Evolutionary conservation across 30 jellyfish, hydroid and myxozoan genomes (phyloP), one percentile per base, ranked within the genome.

Genomic region (Phacellophora camtschatica): DNA sequence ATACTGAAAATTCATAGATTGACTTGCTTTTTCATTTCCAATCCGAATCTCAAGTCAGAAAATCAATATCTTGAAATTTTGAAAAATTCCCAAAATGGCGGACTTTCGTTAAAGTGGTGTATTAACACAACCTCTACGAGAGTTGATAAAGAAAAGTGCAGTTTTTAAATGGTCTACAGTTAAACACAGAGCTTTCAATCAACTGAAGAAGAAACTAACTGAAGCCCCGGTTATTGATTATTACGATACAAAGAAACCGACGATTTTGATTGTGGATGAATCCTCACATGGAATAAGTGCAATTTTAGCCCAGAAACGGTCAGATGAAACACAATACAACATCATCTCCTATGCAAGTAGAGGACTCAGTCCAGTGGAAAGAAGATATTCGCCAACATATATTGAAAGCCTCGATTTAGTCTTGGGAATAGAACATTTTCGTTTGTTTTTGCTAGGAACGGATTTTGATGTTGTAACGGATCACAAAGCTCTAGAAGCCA

Each of bases 401-500:
- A 41, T 7, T 16, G 83, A 69, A 69, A 41, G 83, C 8, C 83
- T 69, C 28, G 16, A 49, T 41, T 30, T 41, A n/a, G 74, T 69
- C n/a, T 69, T 71, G 74, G 74, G 83, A 4, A 48, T 69, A 36
- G 70, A 69, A 25, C 74, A 37, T 41, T 69, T 69, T 41, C 7
- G 83, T 6, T 27, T 34, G 6, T 35, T 69, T 25, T 32, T 69
- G 28, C 9, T 69, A 2, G 83, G 83, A 24, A 4, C 74, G 2
- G 83, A 69, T 19, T 69, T 69, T 69, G 83, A 37, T 41, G 36
- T 69, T 20, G n/a, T 69, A 4, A 69, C 11, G 19, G 90, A 58
- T 36, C 89, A 76, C 77, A 76, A 62, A 58, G 1, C 89, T 11
- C 77, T 76, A 2, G 84, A 49, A 20, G 88, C 89, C 29, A 18